Evolutionary conservation across 2,888 invertebrate genomes (phyloP).

Genomic region (Hymenopus coronatus): DNA sequence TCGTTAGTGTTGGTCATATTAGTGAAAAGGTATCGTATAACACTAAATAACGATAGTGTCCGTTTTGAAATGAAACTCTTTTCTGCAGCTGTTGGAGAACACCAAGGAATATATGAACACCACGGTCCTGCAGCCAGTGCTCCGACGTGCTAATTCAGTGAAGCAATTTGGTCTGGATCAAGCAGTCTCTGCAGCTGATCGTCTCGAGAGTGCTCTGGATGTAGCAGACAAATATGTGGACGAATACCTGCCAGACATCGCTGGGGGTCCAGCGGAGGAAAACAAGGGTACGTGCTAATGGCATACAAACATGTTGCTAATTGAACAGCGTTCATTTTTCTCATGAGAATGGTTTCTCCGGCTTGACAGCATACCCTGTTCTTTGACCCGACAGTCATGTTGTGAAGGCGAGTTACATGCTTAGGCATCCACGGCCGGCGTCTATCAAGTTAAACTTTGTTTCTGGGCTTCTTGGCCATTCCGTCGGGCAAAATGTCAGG

Average conservation of each 20-base stretch:
- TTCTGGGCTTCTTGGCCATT: too few relatives aligned
- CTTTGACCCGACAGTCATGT: not conserved
- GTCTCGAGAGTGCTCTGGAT: conserved; percentile 70
- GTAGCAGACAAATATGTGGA: conserved; percentile 81
- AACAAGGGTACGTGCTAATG: not conserved
- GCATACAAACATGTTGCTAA: not conserved
- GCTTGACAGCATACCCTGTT: not conserved
- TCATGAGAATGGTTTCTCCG: not conserved
- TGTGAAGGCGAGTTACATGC: not conserved
- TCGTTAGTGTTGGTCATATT: too few relatives aligned
- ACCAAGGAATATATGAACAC: conserved; percentile 72
- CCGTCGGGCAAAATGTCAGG: too few relatives aligned
- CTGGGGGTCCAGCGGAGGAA: conserved; percentile 48
- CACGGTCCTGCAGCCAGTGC: conserved; percentile 63
- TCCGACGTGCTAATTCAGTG: conserved; percentile 79
- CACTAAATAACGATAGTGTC: too few relatives aligned
- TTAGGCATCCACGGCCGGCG: too few relatives aligned
- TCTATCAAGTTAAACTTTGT: too few relatives aligned
- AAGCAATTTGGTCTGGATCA: conserved; percentile 62
- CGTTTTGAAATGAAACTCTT: not conserved
- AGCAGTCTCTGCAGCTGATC: conserved; percentile 65
- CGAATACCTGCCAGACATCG: conserved; percentile 70
- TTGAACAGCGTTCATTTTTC: not conserved
- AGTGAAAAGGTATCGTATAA: too few relatives aligned
- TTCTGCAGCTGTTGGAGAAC: conserved; percentile 68